Evolutionary conservation across 2,113 vertebrate genomes (phyloP), one percentile per base, ranked within the genome.

Genomic region (Triplophysa dalaica): DNA sequence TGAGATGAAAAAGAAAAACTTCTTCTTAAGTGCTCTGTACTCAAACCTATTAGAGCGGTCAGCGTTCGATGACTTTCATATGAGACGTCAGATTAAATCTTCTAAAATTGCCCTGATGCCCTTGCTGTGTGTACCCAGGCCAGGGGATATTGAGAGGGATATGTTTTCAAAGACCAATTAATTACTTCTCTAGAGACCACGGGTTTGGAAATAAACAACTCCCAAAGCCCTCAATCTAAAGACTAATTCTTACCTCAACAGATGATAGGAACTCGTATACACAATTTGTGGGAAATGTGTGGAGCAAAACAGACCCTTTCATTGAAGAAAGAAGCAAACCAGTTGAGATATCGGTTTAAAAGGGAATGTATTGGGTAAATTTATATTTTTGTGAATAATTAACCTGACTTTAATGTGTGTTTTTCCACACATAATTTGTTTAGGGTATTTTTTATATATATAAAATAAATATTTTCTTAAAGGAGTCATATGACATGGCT

Each of bases 181-280:
- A 56, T 58, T 58, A 26, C 33, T 65, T 78, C 69, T 70, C 64
- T 26, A 70, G 75, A 70, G 58, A 62, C 16, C 24, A 1, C 5
- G 14, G 69, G 65, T 79, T 84, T 70, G 75, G 75, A 84, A 75
- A 81, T 78, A 81, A 84, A 81, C 79, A 78, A 56, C 45, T 45
- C 41, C 60, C 66, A 52, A 78, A 84, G 64, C 56, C 38, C 64
- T 74, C 70, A 22, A 63, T 84, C 79, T 75, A 65, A 70, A 70
- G 62, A 52, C 19, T 81, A 79, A 81, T 81, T 81, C 58, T 68
- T 63, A 68, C 62, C 58, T 58, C 70, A 78, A 67, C 79, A 84
- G 83, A 81, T 84, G 83, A 75, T 21, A 8, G 50, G 7, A 26
- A 5, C 14, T 60, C 13, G 14, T 65, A 61, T 68, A 78, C 69